phyloP scores from a whole-genome alignment of 2,113 vertebrate species.

The Chloebia gouldiae region DNA sequence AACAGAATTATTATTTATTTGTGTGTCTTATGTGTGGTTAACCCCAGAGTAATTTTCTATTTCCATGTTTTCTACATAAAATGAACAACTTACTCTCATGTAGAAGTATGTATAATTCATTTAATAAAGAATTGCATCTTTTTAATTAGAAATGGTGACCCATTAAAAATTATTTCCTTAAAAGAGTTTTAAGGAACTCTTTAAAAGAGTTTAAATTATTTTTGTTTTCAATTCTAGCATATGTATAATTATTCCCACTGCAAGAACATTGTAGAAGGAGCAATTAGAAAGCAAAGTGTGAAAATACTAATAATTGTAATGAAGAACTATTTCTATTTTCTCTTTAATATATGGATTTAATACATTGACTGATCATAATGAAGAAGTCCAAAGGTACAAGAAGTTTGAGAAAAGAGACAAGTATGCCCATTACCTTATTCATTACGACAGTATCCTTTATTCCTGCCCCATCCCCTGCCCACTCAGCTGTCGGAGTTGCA shows the following conservation, averaged over 20 bases:
- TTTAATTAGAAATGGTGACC: not conserved
- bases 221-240: not conserved
- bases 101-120: not conserved
- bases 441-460: not conserved
- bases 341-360: not conserved
- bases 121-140: not conserved
- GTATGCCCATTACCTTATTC: not conserved
- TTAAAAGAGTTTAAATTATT: not conserved
- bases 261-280: not conserved
- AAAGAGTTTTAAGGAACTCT: too few species aligned
- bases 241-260: not conserved
- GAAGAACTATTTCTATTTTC: not conserved
- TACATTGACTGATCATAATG: not conserved
- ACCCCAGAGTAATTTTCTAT: not conserved
- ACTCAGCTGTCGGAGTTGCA: not conserved
- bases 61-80: not conserved
- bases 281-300: not conserved
- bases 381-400: not conserved
- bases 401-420: not conserved
- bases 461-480: not conserved
- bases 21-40: not conserved
- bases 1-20: not conserved
- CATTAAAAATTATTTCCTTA: not conserved
- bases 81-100: not conserved
- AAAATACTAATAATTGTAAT: not conserved